A percentile compares a stretch with the other conserved stretches of the same genome.
phyloP scores from a whole-genome alignment of 1,140 invertebrate species.

The Drosophila suzukii region DNA sequence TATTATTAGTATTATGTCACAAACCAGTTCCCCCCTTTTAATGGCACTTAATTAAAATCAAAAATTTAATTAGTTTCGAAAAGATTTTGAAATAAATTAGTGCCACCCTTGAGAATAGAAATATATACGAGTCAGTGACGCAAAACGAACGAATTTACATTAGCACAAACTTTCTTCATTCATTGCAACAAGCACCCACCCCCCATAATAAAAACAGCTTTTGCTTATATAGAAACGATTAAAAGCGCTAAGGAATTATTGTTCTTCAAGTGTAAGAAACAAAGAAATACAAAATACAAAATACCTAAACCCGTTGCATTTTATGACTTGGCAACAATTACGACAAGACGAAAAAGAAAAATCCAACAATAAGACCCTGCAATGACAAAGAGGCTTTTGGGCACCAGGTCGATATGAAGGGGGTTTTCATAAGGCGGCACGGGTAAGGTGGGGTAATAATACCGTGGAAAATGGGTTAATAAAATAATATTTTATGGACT shows the following conservation, averaged over 20 bases:
- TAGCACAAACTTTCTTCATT: neutral
- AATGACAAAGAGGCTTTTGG: conserved; percentile 39
- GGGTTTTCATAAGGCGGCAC: conserved; percentile 3
- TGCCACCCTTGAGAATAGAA: too few species aligned
- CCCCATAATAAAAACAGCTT: neutral
- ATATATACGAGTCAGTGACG: neutral
- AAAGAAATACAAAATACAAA: conserved; percentile 35
- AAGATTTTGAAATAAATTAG: neutral
- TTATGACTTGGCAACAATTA: conserved; percentile 62
- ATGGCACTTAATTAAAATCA: neutral
- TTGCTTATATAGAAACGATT: neutral
- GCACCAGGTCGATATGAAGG: conserved; percentile 4
- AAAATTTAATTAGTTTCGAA: neutral
- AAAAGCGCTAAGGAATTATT: conserved; percentile 1
- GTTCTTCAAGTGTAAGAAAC: conserved; percentile 23
- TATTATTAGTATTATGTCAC: too few species aligned
- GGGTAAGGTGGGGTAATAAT: conserved; percentile 38
- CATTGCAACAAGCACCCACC: too few species aligned
- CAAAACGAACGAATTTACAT: neutral
- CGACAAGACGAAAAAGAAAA: conserved; percentile 38
- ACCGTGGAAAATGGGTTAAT: conserved; percentile 75
- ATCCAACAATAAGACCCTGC: conserved; percentile 20
- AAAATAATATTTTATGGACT: conserved; percentile 41
- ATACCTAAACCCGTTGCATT: conserved; percentile 39
- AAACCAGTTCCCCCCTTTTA: too few species aligned